These are phyloP conservation scores for Beroe forskalii DNA, from an alignment of 37 sponge, comb jelly and placozoan species.

Conservation along the genomic window DNA sequence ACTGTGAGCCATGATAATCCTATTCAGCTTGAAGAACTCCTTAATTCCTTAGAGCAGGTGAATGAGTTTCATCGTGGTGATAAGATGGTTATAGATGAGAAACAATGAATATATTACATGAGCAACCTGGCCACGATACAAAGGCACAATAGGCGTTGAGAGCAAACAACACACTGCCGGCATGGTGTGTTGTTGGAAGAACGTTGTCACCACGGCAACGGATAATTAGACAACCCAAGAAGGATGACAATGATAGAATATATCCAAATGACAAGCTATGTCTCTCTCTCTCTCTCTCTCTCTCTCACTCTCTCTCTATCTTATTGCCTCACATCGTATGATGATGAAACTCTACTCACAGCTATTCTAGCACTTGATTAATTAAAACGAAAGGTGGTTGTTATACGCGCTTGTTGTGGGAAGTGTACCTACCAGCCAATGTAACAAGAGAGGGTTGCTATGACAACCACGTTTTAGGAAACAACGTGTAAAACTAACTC, in stretches of 20 bases:
- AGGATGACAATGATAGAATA: background rate
- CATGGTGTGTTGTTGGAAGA: background rate
- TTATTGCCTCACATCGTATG: background rate
- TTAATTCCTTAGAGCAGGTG: no score
- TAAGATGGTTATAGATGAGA: no score
- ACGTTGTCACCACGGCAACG: background rate
- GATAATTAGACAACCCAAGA: background rate
- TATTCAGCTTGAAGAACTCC: no score
- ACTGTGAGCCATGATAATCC: no score
- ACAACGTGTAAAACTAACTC: no score
- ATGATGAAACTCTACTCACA: background rate
- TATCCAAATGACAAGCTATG: background rate
- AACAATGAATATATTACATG: background rate
- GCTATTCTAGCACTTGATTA: background rate
- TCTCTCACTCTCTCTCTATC: no score
- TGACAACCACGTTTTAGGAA: no score
- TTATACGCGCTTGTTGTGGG: background rate
- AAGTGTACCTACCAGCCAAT: background rate
- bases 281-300: slow-evolving; percentile 18
- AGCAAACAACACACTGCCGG: background rate
- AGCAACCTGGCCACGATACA: background rate
- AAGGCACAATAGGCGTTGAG: no score
- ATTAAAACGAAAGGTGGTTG: background rate
- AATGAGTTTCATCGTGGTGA: no score
- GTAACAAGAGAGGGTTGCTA: no score